phyloP scores from a whole-genome alignment of 2,888 invertebrate genomes.

The Clitarchus hookeri region DNA sequence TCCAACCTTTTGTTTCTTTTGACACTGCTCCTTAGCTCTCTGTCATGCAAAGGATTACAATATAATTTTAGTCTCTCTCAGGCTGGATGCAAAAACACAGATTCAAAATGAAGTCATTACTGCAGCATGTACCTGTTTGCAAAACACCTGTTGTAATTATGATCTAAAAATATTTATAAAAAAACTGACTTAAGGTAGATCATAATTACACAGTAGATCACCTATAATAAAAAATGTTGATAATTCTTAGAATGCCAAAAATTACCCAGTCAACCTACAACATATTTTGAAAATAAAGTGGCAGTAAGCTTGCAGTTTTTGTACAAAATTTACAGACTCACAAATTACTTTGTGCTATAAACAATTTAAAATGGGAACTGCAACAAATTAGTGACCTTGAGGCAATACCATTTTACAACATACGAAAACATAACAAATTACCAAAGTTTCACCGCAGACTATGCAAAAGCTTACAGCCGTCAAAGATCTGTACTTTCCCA shows the following conservation, averaged over 20 bases:
- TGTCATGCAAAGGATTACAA: too few relatives aligned
- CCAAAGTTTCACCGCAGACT: neutral
- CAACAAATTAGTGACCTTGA: neutral
- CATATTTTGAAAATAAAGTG: neutral
- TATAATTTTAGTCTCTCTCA: too few relatives aligned
- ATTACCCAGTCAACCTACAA: neutral
- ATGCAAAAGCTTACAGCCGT: constrained; percentile 28
- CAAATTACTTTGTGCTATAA: neutral
- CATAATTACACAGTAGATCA: neutral
- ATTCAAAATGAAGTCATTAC: too few relatives aligned
- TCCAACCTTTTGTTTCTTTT: too few relatives aligned
- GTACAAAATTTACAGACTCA: neutral
- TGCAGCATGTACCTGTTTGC: too few relatives aligned
- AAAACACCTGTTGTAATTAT: too few relatives aligned
- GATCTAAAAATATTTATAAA: too few relatives aligned
- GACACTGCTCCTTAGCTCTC: too few relatives aligned
- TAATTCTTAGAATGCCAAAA: neutral
- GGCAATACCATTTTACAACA: neutral
- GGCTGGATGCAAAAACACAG: too few relatives aligned
- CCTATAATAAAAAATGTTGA: neutral
- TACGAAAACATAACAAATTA: neutral
- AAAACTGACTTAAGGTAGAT: neutral
- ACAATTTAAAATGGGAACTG: neutral
- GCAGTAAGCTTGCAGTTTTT: neutral
- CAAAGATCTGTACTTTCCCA: constrained; percentile 54